Conservation (phyloP, 1,140 invertebrate species). For the Grapholita molesta region DNA sequence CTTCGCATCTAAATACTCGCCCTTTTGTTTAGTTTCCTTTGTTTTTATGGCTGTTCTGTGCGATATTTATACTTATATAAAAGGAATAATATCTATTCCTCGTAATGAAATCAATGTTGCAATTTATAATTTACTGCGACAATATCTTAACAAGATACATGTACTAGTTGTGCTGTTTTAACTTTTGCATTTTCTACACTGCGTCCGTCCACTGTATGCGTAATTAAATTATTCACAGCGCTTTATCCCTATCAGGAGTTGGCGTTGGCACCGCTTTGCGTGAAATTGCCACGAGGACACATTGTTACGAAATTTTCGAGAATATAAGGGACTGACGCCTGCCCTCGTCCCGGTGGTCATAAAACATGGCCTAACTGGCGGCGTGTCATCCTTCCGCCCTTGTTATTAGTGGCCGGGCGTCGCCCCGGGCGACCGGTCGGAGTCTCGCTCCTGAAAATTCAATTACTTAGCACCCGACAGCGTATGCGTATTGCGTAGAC, state of each 20-base stretch:
- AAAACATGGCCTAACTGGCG: constrained; percentile 44
- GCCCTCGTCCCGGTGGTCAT: constrained; percentile 37
- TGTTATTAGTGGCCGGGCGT: constrained; percentile 42
- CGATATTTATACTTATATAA: neutral
- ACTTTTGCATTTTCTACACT: neutral
- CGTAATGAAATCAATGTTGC: neutral
- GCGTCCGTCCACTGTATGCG: constrained; percentile 22
- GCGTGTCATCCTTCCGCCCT: constrained; percentile 43
- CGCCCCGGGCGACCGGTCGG: constrained; percentile 34
- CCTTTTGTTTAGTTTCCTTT: constrained; percentile 12
- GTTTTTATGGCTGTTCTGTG: constrained; percentile 3
- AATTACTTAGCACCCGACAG: constrained; percentile 51
- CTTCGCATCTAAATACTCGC: neutral
- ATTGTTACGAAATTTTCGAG: constrained; percentile 32
- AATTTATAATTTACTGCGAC: neutral
- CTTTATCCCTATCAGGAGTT: constrained; percentile 32
- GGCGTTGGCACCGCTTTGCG: constrained; percentile 19
- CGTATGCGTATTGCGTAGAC: constrained; percentile 40
- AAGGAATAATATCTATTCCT: neutral
- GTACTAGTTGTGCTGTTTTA: neutral
- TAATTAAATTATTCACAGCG: constrained; percentile 44
- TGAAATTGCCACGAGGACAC: constrained; percentile 28
- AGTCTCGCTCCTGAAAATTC: constrained; percentile 53
- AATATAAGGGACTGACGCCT: constrained; percentile 26
- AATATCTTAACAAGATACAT: neutral